Percentiles rank a stretch among this genome's conserved stretches.
Conservation (phyloP, 2,888 invertebrate species). For the Anaspis maculata region DNA sequence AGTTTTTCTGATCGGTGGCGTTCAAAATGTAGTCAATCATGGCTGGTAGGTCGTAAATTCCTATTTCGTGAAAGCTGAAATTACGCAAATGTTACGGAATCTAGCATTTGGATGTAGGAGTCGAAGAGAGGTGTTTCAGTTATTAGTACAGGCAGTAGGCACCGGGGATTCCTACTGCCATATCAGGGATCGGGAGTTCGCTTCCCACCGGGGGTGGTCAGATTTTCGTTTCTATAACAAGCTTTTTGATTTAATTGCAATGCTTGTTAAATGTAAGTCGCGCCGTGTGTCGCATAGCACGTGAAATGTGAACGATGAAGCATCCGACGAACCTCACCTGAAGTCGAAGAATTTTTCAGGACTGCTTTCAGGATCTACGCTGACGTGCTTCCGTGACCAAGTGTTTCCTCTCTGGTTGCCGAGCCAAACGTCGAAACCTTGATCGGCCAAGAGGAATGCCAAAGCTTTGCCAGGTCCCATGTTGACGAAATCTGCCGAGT, state of each 20-base stretch:
- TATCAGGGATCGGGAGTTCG: too few species aligned
- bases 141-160: too few species aligned
- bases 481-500: slow-evolving; percentile 18
- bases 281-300: too few species aligned
- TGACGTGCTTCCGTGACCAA: slow-evolving; percentile 43
- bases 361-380: slow-evolving; percentile 18
- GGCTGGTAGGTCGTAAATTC: slow-evolving; percentile 66
- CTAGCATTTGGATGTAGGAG: background rate
- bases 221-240: too few species aligned
- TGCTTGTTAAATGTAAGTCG: too few species aligned
- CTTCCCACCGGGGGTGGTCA: too few species aligned
- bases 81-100: slow-evolving; percentile 15
- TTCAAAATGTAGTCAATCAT: slow-evolving; percentile 63
- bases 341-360: slow-evolving; percentile 10
- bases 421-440: slow-evolving; percentile 22
- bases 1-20: slow-evolving; percentile 47
- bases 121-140: background rate
- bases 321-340: too few species aligned
- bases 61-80: slow-evolving; percentile 84
- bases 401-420: slow-evolving; percentile 48
- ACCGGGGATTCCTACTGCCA: too few species aligned
- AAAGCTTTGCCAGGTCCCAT: slow-evolving; percentile 16
- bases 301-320: too few species aligned
- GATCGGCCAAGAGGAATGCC: slow-evolving; percentile 17
- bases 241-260: too few species aligned